Base-by-base conservation (phyloP, 2,888 invertebrate genomes). In the Laspeyria flexula region DNA sequence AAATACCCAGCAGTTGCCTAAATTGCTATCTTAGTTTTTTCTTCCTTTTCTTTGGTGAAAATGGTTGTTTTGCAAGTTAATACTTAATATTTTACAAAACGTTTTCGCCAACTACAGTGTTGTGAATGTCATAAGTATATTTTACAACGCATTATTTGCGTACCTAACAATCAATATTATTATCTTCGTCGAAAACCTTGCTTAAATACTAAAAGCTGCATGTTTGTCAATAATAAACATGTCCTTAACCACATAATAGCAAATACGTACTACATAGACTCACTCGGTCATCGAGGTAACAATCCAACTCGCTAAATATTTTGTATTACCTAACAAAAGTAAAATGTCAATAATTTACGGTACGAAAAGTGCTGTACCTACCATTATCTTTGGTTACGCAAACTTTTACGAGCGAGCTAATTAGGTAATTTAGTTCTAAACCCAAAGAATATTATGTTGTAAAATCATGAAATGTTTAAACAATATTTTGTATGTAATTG, bases 371-470 rank as follows among this genome's bases (percentile, higher is more conserved):
- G 52, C 42, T 40, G 48, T 54, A 46, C 25, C 25, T 25, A 25
- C 18, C 51, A 51, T 57, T 68, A 67, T 45, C 69, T 60, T 56
- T n/a, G 55, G 55, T 72, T 67, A 72, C 67, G 73, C 60, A 74
- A 73, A 65, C 42, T 60, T 78, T 76, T 71, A 76, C 64, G 62
- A 61, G 44, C 31, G 39, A 56, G 73, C 71, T 77, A 81, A 81
- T 79, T 73, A 73, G 57, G 46, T 72, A 70, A 74, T 73, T 73
- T 63, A 58, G 59, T 62, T 60, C 60, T 57, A 49, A 55, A 51
- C 56, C 38, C 45, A 57, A 53, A 57, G 58, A 41, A 54, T 59
- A 47, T 46, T 34, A 49, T 51, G 47, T 49, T 34, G 16, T 45
- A 34, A 53, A 57, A 50, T 38, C 39, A 44, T 41, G 15, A 5